Evolutionary conservation across 2,797 vertebrate species (phyloP).

Genomic region (Staurois parvus): DNA sequence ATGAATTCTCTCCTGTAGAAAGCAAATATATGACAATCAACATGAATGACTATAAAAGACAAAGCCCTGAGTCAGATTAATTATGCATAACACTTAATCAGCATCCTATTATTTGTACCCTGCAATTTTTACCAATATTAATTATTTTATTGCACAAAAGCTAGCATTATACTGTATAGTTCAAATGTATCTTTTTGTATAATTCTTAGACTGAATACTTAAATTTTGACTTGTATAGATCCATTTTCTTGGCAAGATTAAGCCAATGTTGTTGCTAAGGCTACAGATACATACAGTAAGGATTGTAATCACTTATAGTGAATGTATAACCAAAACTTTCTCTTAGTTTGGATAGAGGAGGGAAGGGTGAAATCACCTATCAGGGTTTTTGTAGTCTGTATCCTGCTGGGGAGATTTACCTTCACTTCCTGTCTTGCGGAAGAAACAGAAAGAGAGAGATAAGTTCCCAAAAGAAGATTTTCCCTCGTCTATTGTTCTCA

Average conservation of each 20-base stretch:
- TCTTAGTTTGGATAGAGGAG: too few relatives aligned
- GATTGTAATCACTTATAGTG: too few relatives aligned
- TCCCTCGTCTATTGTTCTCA: too few relatives aligned
- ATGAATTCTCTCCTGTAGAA: not conserved
- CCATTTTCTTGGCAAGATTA: too few relatives aligned
- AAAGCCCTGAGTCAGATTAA: not conserved
- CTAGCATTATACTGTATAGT: not conserved
- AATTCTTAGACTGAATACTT: not conserved
- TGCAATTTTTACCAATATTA: slow-evolving; percentile 16
- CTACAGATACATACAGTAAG: too few relatives aligned
- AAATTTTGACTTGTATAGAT: not conserved
- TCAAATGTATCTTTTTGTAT: not conserved
- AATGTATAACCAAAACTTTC: too few relatives aligned
- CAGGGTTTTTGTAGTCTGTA: too few relatives aligned
- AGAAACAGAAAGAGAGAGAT: too few relatives aligned
- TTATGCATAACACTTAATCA: slow-evolving; percentile 23
- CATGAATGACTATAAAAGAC: not conserved
- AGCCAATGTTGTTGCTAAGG: not conserved
- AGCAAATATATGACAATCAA: slow-evolving; percentile 18
- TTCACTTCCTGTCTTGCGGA: too few relatives aligned
- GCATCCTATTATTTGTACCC: slow-evolving; percentile 16
- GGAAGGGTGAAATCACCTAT: too few relatives aligned
- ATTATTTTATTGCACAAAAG: slow-evolving; percentile 1
- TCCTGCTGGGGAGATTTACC: too few relatives aligned
- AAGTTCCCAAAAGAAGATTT: too few relatives aligned